phyloP scores from a whole-genome alignment of 2,113 vertebrate genomes.

The Ameiurus melas region DNA sequence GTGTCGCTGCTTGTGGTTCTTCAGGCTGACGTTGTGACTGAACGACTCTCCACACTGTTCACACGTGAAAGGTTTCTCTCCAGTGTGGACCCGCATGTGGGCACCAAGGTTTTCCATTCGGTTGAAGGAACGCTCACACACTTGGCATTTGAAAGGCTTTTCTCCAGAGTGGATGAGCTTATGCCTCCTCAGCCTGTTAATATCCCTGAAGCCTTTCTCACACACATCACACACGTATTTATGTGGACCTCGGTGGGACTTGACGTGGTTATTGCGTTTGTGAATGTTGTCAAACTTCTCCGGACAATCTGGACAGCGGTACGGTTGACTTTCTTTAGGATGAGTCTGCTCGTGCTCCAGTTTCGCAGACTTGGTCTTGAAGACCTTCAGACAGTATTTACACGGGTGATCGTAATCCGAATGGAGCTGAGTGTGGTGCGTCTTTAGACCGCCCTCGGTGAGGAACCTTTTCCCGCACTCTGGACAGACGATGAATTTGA shows the following conservation, averaged over 20 bases:
- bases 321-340: slow-evolving; percentile 13
- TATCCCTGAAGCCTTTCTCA: slow-evolving; percentile 16
- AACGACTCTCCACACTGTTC: slow-evolving; percentile 21
- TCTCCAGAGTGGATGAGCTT: slow-evolving; percentile 30
- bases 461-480: slow-evolving; percentile 30
- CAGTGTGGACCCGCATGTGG: slow-evolving; percentile 26
- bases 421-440: slow-evolving; percentile 15
- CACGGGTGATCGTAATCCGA: slow-evolving; percentile 13
- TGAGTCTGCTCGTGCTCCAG: slow-evolving; percentile 36
- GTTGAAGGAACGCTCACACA: slow-evolving; percentile 36
- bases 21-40: slow-evolving; percentile 25
- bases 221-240: slow-evolving; percentile 18
- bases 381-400: slow-evolving; percentile 38
- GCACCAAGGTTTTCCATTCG: slow-evolving; percentile 17
- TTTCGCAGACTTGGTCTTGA: slow-evolving; percentile 10
- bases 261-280: slow-evolving; percentile 5
- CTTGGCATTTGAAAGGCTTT: slow-evolving; percentile 26
- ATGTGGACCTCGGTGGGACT: slow-evolving; percentile 9
- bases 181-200: slow-evolving; percentile 15
- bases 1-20: slow-evolving; percentile 10
- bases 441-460: slow-evolving; percentile 4
- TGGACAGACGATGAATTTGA: slow-evolving; percentile 20
- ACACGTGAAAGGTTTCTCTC: slow-evolving; percentile 27
- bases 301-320: slow-evolving; percentile 24
- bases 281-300: slow-evolving; percentile 15